Evolutionary conservation across 64 coral and sea anemone genomes (phyloP), one percentile per base, ranked within the genome.

Genomic region (Stylophora pistillata): DNA sequence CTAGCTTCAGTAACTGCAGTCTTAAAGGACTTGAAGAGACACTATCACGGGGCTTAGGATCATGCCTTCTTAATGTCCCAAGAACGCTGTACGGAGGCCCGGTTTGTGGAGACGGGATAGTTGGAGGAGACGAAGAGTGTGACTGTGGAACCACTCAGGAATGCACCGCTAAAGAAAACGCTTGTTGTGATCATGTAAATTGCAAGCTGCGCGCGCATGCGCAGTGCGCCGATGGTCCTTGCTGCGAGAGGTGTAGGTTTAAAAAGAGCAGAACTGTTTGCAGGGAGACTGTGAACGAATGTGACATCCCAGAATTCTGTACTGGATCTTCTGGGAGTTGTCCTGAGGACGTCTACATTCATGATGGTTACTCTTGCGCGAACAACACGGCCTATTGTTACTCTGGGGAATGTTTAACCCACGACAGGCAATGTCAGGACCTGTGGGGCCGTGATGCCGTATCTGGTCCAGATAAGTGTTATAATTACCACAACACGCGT

Each of bases 361-460:
- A 91, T 12, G 76, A 91, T n/a, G 89, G 89, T 13, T 73, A 64
- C 27, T 57, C 89, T 57, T 91, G 89, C 53, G 80, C 55, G 9
- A 74, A 62, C 28, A 74, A 74, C 26, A 74, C 72, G 5, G 89
- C 79, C 10, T 91, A 91, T 11, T 91, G 89, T 33, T 91, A 63
- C 27, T 53, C 75, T 31, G 89, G 89, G 7, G 29, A 85, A 61
- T 91, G 89, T 55, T 32, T 74, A 30, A 76, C 74, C 21, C 89
- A 85, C 21, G 79, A 91, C 30, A 28, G 85, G 27, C 89, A 91
- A 18, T 91, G 89, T 53, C 55, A 76, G 21, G 60, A 53, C 71
- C 82, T 91, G 18, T 91, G 89, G 89, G 89, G 89, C 32, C 14
- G 54, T 69, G 64, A 87, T 72, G 74, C 90, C 56, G 64, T 72